Conservation (phyloP, 2,113 vertebrate species). For the Thomomys bottae region DNA sequence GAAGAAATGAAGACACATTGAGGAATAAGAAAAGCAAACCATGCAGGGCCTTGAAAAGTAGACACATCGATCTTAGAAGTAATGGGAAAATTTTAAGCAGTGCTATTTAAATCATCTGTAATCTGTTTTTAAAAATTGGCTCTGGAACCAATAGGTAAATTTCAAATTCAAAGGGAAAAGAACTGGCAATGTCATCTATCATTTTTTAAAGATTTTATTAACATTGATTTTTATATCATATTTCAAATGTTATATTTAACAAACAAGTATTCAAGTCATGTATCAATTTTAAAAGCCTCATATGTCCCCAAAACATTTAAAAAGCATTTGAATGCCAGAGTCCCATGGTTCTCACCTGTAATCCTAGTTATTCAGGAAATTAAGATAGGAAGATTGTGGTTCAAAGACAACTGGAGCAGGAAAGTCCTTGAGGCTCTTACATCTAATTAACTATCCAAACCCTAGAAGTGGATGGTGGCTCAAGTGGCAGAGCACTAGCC, state of each 20-base stretch:
- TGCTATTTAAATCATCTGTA: background rate
- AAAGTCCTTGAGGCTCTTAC: too few relatives aligned
- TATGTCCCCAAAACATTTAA: constrained; percentile 18
- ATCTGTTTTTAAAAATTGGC: constrained; percentile 45
- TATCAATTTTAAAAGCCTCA: background rate
- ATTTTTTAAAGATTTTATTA: background rate
- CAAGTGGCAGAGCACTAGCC: too few relatives aligned
- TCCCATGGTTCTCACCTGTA: too few relatives aligned
- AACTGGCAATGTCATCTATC: background rate
- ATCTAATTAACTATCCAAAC: too few relatives aligned
- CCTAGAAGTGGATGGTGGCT: too few relatives aligned
- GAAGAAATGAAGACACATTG: background rate
- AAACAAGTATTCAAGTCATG: too few relatives aligned
- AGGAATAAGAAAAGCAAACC: background rate
- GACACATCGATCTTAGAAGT: background rate
- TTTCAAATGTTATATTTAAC: too few relatives aligned
- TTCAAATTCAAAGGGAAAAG: constrained; percentile 4
- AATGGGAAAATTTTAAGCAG: background rate
- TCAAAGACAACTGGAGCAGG: too few relatives aligned
- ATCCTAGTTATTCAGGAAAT: too few relatives aligned
- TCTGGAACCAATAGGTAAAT: constrained; percentile 16
- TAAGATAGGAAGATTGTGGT: too few relatives aligned
- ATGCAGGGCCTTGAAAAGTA: background rate
- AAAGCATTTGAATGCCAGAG: background rate
- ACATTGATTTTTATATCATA: too few relatives aligned